Base-by-base conservation (phyloP, 2,113 vertebrate species). In the Microcebus griseorufus region DNA sequence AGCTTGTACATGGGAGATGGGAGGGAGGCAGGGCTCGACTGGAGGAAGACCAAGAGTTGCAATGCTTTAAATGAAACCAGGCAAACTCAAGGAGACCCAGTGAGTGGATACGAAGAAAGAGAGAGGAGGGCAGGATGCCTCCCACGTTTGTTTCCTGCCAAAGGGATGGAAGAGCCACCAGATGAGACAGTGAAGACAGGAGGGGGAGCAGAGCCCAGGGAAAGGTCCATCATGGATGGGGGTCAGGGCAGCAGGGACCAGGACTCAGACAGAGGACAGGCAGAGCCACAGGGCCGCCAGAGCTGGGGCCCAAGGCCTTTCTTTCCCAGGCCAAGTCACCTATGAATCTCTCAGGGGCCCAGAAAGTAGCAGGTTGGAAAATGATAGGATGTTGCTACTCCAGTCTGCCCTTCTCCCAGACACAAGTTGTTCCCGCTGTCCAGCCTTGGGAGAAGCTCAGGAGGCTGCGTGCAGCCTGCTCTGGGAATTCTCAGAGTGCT, bases 51-150 rank as follows among this genome's bases (percentile, higher is more conserved):
- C 60, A 20, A 64, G 67, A 81, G 81, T 32, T 27, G 0, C 42
- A 60, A 9, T 7, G 78, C 67, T 90, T 76, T 84, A 78, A 72
- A 73, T 73, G 89, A 86, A 90, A 94, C 12, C 39, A 79, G 89
- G 92, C 58, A 65, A 90, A 67, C 88, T 51, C 90, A 70, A 42
- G 45, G 18, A 37, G 73, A 64, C 81, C 45, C 42, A 18, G 42
- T 14, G 39, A 67, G 81, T 20, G 72, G 48, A 67, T 55, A 1
- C 22, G 65, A 60, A 58, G 37, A 89, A 67, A 42, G 37, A 48
- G 32, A 32, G 48, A 67, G 48, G 87, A 55, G 53, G 0, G 53
- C 67, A 69, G 72, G 82, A 83, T 53, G 93, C 53, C 79, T 88
- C 82, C 94, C 90, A 62, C 10, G 0, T n/a, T 14, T 88, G 62